phyloP scores from a whole-genome alignment of 1,140 invertebrate genomes.

The Zaprionus taronus region DNA sequence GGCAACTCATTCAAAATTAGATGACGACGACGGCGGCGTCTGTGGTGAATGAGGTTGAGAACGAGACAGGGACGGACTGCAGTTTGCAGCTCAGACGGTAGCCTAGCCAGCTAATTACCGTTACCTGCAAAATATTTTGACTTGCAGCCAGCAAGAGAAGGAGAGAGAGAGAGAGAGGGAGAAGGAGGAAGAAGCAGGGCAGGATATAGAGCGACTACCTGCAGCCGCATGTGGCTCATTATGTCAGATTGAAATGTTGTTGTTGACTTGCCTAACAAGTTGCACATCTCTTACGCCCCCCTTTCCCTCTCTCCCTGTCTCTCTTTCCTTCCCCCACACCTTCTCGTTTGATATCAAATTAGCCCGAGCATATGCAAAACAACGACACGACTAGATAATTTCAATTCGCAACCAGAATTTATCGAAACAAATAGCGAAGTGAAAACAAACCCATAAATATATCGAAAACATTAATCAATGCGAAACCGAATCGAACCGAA shows the following conservation, averaged over 20 bases:
- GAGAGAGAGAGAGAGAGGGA: background rate
- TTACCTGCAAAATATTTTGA: conserved; percentile 41
- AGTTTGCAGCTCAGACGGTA: conserved; percentile 57
- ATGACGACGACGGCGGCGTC: conserved; percentile 32
- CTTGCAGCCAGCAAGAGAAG: conserved; percentile 7
- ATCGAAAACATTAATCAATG: conserved; percentile 29
- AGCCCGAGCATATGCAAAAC: conserved; percentile 1
- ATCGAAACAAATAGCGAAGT: conserved; percentile 17
- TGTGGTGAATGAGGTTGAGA: conserved; percentile 13
- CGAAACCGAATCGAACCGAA: conserved; percentile 5
- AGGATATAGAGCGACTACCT: conserved; percentile 34
- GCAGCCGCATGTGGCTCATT: conserved; percentile 68
- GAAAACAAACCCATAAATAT: conserved; percentile 22
- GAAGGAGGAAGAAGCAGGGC: background rate
- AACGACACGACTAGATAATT: conserved; percentile 15
- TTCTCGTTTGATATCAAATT: background rate
- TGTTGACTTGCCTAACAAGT: conserved; percentile 61
- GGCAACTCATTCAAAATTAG: conserved; percentile 74
- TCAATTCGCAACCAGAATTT: conserved; percentile 14
- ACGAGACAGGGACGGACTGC: background rate
- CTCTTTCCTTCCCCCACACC: no score
- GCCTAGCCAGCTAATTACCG: conserved; percentile 55
- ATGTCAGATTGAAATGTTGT: conserved; percentile 84
- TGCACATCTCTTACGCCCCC: conserved; percentile 24
- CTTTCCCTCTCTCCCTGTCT: background rate